Conservation (phyloP, 1,140 invertebrate species). For the Drosophila bocki region DNA sequence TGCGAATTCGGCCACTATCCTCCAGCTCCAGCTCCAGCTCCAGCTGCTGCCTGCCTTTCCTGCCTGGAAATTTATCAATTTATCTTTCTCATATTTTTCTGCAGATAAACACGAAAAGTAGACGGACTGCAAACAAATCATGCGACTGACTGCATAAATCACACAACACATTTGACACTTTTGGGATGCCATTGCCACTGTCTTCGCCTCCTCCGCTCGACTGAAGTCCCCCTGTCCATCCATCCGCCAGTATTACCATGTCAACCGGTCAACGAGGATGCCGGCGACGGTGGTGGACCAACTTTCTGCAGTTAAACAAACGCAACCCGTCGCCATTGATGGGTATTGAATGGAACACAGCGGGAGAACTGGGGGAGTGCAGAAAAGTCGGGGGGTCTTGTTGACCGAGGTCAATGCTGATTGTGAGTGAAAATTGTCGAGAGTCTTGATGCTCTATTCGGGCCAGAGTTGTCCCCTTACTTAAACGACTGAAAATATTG, state of each 20-base stretch:
- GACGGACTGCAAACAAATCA: conserved; percentile 84
- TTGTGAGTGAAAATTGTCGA: conserved; percentile 46
- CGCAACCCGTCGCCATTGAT: conserved; percentile 59
- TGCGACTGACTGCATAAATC: conserved; percentile 83
- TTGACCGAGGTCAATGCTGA: conserved; percentile 55
- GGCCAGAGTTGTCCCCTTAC: not conserved
- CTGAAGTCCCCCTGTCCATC: conserved; percentile 1
- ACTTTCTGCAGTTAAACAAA: conserved; percentile 61
- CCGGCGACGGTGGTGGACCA: conserved; percentile 32
- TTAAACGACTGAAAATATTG: not conserved
- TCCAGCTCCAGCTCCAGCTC: not conserved
- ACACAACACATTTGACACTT: conserved; percentile 83
- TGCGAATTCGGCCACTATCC: conserved; percentile 56
- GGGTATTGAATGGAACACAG: conserved; percentile 50
- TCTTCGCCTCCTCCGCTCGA: not conserved
- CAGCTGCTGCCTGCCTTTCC: conserved; percentile 29
- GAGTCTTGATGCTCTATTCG: conserved; percentile 27
- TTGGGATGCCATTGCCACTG: conserved; percentile 70
- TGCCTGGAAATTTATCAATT: conserved; percentile 59
- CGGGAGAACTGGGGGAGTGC: conserved; percentile 2
- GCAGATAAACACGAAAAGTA: conserved; percentile 81
- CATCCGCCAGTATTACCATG: conserved; percentile 38
- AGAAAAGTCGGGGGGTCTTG: conserved; percentile 1
- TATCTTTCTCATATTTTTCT: conserved; percentile 83
- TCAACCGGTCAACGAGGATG: conserved; percentile 30